phyloP scores from a whole-genome alignment of 1,140 invertebrate species.

The Pomacea maculata region DNA sequence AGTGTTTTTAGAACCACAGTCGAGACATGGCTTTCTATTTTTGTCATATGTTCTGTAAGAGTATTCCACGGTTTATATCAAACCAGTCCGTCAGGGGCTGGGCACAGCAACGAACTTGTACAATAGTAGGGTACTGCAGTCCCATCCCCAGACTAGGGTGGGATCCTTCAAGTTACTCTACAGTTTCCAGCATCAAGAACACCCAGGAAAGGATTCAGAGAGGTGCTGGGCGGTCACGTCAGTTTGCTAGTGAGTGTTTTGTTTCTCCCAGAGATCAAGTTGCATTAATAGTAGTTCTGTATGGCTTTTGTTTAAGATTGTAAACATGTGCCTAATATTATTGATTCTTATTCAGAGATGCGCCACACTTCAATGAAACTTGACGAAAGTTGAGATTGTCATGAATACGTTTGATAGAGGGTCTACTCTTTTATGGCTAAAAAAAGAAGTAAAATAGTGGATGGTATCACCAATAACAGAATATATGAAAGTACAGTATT shows the following conservation, averaged over 20 bases:
- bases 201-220: background rate
- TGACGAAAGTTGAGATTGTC: too few relatives aligned
- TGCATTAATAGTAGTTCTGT: too few relatives aligned
- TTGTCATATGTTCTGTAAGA: conserved; percentile 15
- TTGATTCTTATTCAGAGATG: too few relatives aligned
- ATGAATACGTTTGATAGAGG: too few relatives aligned
- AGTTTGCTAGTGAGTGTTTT: background rate
- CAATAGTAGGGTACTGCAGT: background rate
- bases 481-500: too few relatives aligned
- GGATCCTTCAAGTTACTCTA: background rate
- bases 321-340: too few relatives aligned
- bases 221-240: background rate
- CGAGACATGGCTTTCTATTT: conserved; percentile 29
- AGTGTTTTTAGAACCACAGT: background rate
- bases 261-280: too few relatives aligned
- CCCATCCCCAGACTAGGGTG: background rate
- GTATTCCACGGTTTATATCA: conserved; percentile 16
- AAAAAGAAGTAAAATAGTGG: too few relatives aligned
- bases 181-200: background rate
- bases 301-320: too few relatives aligned
- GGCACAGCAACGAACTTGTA: conserved; percentile 7
- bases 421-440: too few relatives aligned
- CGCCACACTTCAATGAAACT: too few relatives aligned
- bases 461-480: too few relatives aligned
- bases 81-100: conserved; percentile 23